phyloP scores from a whole-genome alignment of 2,888 invertebrate species.

The Platypus cylindrus region DNA sequence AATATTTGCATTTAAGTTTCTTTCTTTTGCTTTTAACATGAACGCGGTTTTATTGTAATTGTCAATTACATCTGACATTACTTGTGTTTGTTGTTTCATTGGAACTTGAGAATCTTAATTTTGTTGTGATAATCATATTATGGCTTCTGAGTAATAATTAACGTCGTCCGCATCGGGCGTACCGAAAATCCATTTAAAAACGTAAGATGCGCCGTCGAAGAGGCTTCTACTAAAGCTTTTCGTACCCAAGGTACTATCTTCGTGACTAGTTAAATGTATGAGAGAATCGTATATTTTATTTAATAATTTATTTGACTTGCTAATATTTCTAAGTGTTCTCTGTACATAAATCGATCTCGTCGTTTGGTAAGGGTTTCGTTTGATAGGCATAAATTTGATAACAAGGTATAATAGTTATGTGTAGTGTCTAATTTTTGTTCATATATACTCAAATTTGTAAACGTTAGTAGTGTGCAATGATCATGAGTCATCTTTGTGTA shows the following conservation, averaged over 20 bases:
- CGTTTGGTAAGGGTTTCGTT: too few species aligned
- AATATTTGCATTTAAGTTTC: conserved; percentile 14
- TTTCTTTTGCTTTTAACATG: conserved; percentile 14
- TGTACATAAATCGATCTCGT: too few species aligned
- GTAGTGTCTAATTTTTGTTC: conserved; percentile 7
- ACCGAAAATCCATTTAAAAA: conserved; percentile 13
- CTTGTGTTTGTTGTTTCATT: conserved; percentile 18
- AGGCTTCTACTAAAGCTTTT: conserved; percentile 1
- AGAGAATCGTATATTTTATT: conserved; percentile 9
- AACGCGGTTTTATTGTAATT: conserved; percentile 17
- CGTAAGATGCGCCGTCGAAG: conserved; percentile 10
- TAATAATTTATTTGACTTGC: too few species aligned
- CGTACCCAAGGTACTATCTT: neutral
- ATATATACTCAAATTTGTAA: conserved; percentile 7
- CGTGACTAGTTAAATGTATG: conserved; percentile 8
- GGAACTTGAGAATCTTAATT: conserved; percentile 10
- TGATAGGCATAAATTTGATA: too few species aligned
- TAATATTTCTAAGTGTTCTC: too few species aligned
- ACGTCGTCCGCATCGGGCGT: conserved; percentile 14
- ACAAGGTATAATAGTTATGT: too few species aligned
- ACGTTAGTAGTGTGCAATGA: conserved; percentile 5
- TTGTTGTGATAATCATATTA: conserved; percentile 8
- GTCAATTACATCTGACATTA: conserved; percentile 15
- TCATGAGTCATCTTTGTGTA: conserved; percentile 3
- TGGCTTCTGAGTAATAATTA: conserved; percentile 10